phyloP scores from a whole-genome alignment of 1,140 invertebrate genomes.

The Tetraneura akinire region DNA sequence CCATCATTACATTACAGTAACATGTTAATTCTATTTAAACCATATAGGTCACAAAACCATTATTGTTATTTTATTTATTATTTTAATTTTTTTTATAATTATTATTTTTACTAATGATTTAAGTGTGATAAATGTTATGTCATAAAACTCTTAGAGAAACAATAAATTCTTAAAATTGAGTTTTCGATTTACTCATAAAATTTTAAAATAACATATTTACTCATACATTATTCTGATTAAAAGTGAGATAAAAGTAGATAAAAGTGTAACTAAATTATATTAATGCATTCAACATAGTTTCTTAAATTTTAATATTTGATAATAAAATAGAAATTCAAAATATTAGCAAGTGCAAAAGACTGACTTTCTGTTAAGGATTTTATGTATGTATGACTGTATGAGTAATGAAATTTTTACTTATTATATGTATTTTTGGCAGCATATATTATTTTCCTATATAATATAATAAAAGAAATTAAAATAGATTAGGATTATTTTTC shows the following conservation, averaged over 20 bases:
- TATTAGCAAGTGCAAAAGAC: slow-evolving; percentile 13
- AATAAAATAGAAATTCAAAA: background rate
- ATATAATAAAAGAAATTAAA: too few species aligned
- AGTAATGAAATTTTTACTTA: background rate
- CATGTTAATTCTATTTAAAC: slow-evolving; percentile 10
- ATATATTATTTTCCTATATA: background rate
- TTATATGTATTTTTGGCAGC: background rate
- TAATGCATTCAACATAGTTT: background rate
- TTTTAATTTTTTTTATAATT: background rate
- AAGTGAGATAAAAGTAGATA: too few species aligned
- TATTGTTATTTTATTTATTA: slow-evolving; percentile 4
- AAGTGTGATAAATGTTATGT: slow-evolving; percentile 21
- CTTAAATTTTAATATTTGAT: background rate
- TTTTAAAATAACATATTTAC: background rate
- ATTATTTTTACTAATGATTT: slow-evolving; percentile 5
- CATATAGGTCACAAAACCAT: slow-evolving; percentile 10
- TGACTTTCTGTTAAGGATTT: slow-evolving; percentile 13
- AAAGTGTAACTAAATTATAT: slow-evolving; percentile 8
- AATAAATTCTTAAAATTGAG: slow-evolving; percentile 25
- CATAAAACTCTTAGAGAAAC: slow-evolving; percentile 22
- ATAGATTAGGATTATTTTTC: background rate
- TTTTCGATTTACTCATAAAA: slow-evolving; percentile 19
- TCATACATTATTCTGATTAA: background rate
- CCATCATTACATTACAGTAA: background rate
- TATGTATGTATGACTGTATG: background rate